Conservation (phyloP, 2,797 vertebrate genomes). For the Acanthurus lineatus region DNA sequence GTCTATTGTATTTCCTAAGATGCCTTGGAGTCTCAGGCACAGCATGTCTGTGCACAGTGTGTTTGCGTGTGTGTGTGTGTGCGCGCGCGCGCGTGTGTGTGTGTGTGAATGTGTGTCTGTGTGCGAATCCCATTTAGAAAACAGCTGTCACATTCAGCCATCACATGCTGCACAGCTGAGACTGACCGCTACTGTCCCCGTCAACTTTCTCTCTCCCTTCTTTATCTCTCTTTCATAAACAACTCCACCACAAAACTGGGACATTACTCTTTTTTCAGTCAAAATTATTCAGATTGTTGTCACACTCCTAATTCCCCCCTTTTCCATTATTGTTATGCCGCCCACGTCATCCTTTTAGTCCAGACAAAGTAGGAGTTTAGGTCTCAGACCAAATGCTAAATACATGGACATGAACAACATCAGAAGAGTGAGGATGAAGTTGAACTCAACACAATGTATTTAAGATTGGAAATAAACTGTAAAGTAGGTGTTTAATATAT, state of each 20-base stretch:
- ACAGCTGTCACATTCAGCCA: constrained; percentile 85
- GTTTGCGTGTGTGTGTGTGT: constrained; percentile 33
- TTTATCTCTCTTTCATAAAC: constrained; percentile 9
- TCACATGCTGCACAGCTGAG: constrained; percentile 83
- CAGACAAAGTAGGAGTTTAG: constrained; percentile 67
- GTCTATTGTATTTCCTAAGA: constrained; percentile 81
- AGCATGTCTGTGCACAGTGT: constrained; percentile 52
- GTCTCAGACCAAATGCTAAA: constrained; percentile 22
- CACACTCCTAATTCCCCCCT: constrained; percentile 10
- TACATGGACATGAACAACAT: background rate
- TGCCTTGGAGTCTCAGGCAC: constrained; percentile 78
- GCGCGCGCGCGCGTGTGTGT: constrained; percentile 41
- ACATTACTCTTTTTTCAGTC: constrained; percentile 5
- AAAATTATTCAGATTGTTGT: constrained; percentile 12
- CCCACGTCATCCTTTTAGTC: constrained; percentile 57
- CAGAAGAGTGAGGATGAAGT: background rate
- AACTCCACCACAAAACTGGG: background rate
- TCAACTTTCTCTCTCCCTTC: constrained; percentile 38
- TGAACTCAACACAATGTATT: background rate
- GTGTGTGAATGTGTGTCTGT: constrained; percentile 35
- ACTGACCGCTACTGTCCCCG: constrained; percentile 37
- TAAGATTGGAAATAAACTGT: background rate
- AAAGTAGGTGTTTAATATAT: background rate
- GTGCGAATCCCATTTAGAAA: constrained; percentile 76
- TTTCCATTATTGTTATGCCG: constrained; percentile 33